A percentile compares a stretch with the other conserved stretches of the same genome.
Evolutionary conservation across 2,113 vertebrate species (phyloP).

Genomic region (Setophaga kirtlandii): DNA sequence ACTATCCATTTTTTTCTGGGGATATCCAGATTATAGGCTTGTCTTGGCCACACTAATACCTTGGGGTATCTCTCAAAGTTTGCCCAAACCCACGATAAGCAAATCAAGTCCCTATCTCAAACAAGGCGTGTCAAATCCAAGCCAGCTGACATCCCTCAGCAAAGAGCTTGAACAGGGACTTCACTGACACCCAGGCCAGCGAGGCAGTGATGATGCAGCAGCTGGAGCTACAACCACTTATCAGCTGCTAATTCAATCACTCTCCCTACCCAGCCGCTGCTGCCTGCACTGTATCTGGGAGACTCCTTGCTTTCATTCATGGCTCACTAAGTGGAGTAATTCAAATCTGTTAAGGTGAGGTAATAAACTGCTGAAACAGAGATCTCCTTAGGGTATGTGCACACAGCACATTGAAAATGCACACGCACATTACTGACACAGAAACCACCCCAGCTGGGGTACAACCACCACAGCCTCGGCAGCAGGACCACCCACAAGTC

Average conservation of each 20-base stretch:
- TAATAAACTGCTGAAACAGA: slow-evolving; percentile 41
- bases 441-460: background rate
- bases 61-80: background rate
- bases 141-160: background rate
- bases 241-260: slow-evolving; percentile 21
- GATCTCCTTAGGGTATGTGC: background rate
- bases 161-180: background rate
- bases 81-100: background rate
- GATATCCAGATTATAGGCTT: background rate
- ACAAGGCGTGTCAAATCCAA: background rate
- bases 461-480: background rate
- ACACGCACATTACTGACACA: background rate
- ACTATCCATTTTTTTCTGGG: background rate
- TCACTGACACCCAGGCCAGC: fast-evolving
- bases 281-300: background rate
- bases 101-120: background rate
- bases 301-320: background rate
- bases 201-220: background rate
- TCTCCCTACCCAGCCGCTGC: background rate
- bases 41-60: background rate
- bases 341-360: slow-evolving; percentile 16
- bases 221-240: slow-evolving; percentile 5
- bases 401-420: background rate
- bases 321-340: slow-evolving; percentile 39
- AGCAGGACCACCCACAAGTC: background rate